These are phyloP conservation scores for Babyrousa celebensis DNA, from an alignment of 2,797 vertebrate genomes.

Conservation along the genomic window DNA sequence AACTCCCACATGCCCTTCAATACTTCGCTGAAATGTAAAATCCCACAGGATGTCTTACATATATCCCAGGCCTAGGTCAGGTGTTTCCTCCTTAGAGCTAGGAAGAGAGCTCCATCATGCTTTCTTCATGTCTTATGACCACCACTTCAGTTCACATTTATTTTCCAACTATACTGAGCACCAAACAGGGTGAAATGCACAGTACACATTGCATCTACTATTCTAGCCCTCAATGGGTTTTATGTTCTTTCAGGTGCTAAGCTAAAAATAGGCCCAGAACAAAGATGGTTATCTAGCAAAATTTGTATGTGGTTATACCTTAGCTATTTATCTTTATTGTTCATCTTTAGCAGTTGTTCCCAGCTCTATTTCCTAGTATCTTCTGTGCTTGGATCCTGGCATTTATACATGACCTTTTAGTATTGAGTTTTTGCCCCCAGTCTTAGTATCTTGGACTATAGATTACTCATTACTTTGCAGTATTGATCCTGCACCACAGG, in stretches of 20 bases:
- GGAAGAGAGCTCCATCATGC: background rate
- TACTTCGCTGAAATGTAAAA: background rate
- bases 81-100: background rate
- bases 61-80: background rate
- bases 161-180: constrained; percentile 51
- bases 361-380: background rate
- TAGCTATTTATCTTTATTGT: background rate
- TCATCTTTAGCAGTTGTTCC: background rate
- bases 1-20: background rate
- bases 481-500: background rate
- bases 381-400: constrained; percentile 43
- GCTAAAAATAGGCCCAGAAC: constrained; percentile 1
- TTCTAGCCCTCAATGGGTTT: background rate
- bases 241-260: constrained; percentile 9
- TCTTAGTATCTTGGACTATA: constrained; percentile 58
- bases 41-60: background rate
- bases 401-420: constrained; percentile 64
- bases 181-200: background rate
- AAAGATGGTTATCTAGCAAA: background rate
- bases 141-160: constrained; percentile 18
- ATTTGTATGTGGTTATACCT: constrained; percentile 9
- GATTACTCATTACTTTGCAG: constrained; percentile 56
- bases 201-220: background rate
- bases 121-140: background rate
- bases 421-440: constrained; percentile 62